Conservation (phyloP, 2,888 invertebrate species). For the Cantharis flavilabris region DNA sequence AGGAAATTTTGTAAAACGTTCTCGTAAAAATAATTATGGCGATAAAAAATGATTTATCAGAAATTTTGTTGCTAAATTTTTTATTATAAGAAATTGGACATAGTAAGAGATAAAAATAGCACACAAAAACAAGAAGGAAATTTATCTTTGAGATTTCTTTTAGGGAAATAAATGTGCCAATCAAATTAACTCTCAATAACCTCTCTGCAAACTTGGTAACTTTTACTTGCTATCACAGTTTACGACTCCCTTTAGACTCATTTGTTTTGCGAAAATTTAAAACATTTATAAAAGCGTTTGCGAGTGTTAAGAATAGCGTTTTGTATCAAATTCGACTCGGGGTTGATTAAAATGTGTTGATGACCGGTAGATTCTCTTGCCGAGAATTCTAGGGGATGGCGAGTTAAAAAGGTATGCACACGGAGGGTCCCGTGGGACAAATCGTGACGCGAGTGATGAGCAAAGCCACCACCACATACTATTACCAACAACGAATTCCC, state of each 20-base stretch:
- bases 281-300: slow-evolving; percentile 27
- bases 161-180: slow-evolving; percentile 43
- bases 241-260: slow-evolving; percentile 41
- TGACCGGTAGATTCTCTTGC: background rate
- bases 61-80: background rate
- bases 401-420: slow-evolving; percentile 43
- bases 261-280: slow-evolving; percentile 41
- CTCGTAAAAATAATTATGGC: background rate
- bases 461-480: slow-evolving; percentile 44
- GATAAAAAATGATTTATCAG: background rate
- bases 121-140: slow-evolving; percentile 5
- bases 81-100: slow-evolving; percentile 3
- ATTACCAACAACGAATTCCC: slow-evolving; percentile 36
- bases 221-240: slow-evolving; percentile 37
- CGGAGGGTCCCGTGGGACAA: slow-evolving; percentile 45
- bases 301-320: background rate
- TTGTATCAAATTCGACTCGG: background rate
- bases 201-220: slow-evolving; percentile 37
- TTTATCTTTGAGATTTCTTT: slow-evolving; percentile 30
- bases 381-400: slow-evolving; percentile 42
- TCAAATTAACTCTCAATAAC: slow-evolving; percentile 46
- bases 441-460: slow-evolving; percentile 51
- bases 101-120: background rate
- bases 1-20: background rate
- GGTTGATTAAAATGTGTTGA: background rate